Conservation (phyloP, 2,113 vertebrate species). For the Lophius piscatorius region DNA sequence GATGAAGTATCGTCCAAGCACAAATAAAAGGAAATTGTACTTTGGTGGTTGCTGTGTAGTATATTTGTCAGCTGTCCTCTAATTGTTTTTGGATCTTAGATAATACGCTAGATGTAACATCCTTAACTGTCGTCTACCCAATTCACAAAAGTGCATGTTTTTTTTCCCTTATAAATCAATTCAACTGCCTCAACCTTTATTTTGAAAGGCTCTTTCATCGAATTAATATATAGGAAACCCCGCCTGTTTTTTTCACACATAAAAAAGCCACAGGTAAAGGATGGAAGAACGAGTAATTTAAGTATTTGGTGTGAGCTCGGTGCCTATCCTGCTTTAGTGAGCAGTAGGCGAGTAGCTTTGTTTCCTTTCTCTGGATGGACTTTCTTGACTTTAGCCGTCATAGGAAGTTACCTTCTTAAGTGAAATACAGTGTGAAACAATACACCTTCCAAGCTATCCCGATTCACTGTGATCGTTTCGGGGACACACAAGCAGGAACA, state of each 20-base stretch:
- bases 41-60: slow-evolving; percentile 33
- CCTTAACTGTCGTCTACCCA: too few species aligned
- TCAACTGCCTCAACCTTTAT: slow-evolving; percentile 1
- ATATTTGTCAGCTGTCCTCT: slow-evolving; percentile 31
- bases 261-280: slow-evolving; percentile 7
- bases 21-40: neutral
- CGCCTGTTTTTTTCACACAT: neutral
- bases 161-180: slow-evolving; percentile 8
- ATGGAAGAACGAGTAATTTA: neutral
- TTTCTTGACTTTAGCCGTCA: neutral
- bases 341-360: neutral
- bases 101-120: slow-evolving; percentile 20
- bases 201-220: slow-evolving; percentile 23
- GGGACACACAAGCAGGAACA: neutral
- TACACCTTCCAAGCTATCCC: neutral
- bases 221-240: slow-evolving; percentile 19
- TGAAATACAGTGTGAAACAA: neutral
- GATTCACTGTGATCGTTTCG: slow-evolving; percentile 1
- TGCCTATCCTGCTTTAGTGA: neutral
- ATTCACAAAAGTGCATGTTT: slow-evolving; percentile 16
- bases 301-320: neutral
- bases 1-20: neutral
- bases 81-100: slow-evolving; percentile 29
- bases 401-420: neutral
- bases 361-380: neutral